Percentiles rank a stretch among this genome's conserved stretches.
phyloP scores from a whole-genome alignment of 1,140 invertebrate genomes.

The Neelides sp. region DNA sequence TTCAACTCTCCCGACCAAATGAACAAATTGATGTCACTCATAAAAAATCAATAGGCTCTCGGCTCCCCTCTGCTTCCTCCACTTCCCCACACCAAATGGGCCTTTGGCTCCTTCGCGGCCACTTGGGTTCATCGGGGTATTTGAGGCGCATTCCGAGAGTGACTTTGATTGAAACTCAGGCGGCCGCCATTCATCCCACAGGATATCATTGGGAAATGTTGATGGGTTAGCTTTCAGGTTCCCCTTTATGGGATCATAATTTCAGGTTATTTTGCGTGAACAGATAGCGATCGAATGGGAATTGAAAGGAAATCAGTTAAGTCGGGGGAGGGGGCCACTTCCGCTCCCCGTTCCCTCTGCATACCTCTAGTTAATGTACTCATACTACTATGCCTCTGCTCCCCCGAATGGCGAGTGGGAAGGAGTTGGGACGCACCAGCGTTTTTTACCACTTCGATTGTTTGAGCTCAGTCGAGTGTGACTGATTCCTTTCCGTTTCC shows the following conservation, averaged over 20 bases:
- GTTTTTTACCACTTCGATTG: constrained; percentile 20
- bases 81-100: not conserved
- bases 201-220: too few species aligned
- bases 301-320: constrained; percentile 28
- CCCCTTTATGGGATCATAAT: not conserved
- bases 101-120: too few species aligned
- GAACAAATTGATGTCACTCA: constrained; percentile 20
- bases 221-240: too few species aligned
- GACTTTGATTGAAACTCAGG: too few species aligned
- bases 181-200: too few species aligned
- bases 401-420: too few species aligned
- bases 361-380: too few species aligned
- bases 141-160: too few species aligned
- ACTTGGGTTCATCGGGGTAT: too few species aligned
- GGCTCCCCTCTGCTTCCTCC: not conserved
- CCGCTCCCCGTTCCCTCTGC: constrained; percentile 16
- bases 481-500: constrained; percentile 33
- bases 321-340: constrained; percentile 8
- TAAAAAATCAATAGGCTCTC: constrained; percentile 21
- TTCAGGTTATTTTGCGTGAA: constrained; percentile 22
- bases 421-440: too few species aligned
- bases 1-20: constrained; percentile 5
- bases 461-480: constrained; percentile 30
- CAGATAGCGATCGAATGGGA: constrained; percentile 24
- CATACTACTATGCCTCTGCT: too few species aligned